A percentile compares a stretch with the other conserved stretches of the same genome.
Evolutionary conservation across 2,113 vertebrate genomes (phyloP).

Genomic region (Anarhynchus alexandrinus): DNA sequence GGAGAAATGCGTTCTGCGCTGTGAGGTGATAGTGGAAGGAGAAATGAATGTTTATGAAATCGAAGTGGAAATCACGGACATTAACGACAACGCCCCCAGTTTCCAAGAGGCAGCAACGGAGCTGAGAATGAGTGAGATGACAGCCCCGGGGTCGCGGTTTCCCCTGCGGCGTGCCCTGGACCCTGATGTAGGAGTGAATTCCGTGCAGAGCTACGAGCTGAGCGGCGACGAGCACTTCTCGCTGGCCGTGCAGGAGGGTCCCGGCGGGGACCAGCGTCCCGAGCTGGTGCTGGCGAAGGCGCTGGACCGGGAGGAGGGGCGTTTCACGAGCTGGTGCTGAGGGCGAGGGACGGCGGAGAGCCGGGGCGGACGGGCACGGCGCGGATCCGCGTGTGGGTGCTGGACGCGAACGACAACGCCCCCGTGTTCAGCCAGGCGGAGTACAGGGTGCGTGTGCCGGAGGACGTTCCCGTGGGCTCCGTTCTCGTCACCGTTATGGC

Average conservation of each 20-base stretch:
- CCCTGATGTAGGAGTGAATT: constrained; percentile 43
- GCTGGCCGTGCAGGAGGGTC: constrained; percentile 72
- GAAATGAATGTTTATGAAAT: too few species aligned
- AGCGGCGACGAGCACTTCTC: constrained; percentile 73
- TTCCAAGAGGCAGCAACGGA: neutral
- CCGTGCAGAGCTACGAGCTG: constrained; percentile 66
- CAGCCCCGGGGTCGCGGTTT: constrained; percentile 1
- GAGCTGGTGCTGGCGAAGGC: constrained; percentile 77
- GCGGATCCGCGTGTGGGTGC: too few species aligned
- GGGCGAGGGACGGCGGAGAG: constrained; percentile 23
- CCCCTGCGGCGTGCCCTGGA: constrained; percentile 20
- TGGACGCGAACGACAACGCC: too few species aligned
- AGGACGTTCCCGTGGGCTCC: too few species aligned
- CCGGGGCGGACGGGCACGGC: neutral
- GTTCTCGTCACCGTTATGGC: too few species aligned
- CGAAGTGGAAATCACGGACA: too few species aligned
- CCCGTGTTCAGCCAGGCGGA: too few species aligned
- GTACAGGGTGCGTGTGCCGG: too few species aligned
- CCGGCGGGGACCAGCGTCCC: constrained; percentile 72
- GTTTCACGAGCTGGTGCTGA: constrained; percentile 77
- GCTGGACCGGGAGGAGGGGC: constrained; percentile 73
- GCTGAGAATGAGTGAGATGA: neutral
- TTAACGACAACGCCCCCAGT: neutral
- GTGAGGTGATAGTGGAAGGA: too few species aligned
- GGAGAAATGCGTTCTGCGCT: constrained; percentile 7